These are phyloP conservation scores for Dreissena polymorpha DNA, from an alignment of 1,140 invertebrate species.

Conservation along the genomic window DNA sequence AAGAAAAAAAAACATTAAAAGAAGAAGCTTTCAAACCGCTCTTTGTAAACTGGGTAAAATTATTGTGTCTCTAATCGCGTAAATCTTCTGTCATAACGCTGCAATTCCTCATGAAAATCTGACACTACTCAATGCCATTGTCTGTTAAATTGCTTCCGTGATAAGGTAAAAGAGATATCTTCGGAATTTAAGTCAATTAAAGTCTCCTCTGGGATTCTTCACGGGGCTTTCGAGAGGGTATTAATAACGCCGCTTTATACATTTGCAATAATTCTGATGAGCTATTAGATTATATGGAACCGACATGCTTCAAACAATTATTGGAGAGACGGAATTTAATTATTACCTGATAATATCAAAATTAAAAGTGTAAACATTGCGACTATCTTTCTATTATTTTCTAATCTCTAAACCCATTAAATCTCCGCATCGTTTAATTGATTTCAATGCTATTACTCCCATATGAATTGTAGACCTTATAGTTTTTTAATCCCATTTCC, in stretches of 20 bases:
- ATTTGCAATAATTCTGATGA: constrained; percentile 48
- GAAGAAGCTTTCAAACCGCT: too few relatives aligned
- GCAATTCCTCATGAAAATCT: not conserved
- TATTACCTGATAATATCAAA: constrained; percentile 56
- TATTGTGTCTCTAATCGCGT: too few relatives aligned
- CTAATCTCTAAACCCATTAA: constrained; percentile 42
- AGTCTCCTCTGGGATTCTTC: constrained; percentile 22
- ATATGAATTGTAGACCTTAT: constrained; percentile 28
- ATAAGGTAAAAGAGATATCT: constrained; percentile 41
- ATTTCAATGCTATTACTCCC: constrained; percentile 40
- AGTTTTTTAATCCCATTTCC: constrained; percentile 52
- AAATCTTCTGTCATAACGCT: not conserved
- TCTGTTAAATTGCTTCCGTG: constrained; percentile 42
- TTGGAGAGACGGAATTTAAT: constrained; percentile 47
- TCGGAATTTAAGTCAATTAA: constrained; percentile 52
- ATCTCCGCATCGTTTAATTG: constrained; percentile 44
- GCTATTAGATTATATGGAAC: constrained; percentile 55
- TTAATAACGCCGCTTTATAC: constrained; percentile 50
- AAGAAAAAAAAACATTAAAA: too few relatives aligned
- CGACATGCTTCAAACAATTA: constrained; percentile 49
- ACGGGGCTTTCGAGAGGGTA: constrained; percentile 22
- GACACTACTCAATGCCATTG: not conserved
- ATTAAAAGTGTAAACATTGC: constrained; percentile 55
- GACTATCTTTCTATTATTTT: constrained; percentile 35
- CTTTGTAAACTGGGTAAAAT: too few relatives aligned